phyloP scores from a whole-genome alignment of 2,888 invertebrate species.

The Encarsia formosa region DNA sequence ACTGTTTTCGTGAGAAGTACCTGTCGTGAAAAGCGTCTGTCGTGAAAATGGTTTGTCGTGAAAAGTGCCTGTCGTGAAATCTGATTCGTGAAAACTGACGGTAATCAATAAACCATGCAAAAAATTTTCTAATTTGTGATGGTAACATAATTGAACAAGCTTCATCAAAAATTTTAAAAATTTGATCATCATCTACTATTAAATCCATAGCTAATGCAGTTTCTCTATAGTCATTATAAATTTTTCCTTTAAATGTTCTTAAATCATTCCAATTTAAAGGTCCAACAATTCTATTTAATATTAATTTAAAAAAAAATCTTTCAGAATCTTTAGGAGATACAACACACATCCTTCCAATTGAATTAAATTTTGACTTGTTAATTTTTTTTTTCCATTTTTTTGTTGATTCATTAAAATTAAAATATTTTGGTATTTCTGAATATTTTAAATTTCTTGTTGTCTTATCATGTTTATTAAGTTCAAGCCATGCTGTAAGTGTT shows the following conservation, averaged over 20 bases:
- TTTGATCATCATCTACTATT: not conserved
- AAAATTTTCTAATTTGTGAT: not conserved
- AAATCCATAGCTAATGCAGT: not conserved
- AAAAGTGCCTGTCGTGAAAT: too few species aligned
- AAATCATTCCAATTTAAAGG: not conserved
- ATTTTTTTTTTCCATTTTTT: not conserved
- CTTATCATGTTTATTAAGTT: conserved; percentile 1
- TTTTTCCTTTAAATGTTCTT: not conserved
- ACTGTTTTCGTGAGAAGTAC: too few species aligned
- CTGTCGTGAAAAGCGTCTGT: too few species aligned
- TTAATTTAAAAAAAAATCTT: not conserved
- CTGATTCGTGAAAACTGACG: too few species aligned
- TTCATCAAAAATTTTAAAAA: not conserved
- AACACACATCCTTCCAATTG: not conserved
- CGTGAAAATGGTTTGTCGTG: too few species aligned
- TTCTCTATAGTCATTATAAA: not conserved
- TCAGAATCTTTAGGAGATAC: not conserved
- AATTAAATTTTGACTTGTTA: not conserved
- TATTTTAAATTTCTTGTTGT: not conserved
- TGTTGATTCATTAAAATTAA: not conserved
- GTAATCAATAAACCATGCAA: not conserved
- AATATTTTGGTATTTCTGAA: not conserved
- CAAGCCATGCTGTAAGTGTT: not conserved
- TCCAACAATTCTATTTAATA: not conserved
- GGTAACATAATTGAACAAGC: not conserved